A percentile compares a stretch with the other conserved stretches of the same genome.
phyloP scores from a whole-genome alignment of 2,888 invertebrate species.

The Toxonevra muliebris region DNA sequence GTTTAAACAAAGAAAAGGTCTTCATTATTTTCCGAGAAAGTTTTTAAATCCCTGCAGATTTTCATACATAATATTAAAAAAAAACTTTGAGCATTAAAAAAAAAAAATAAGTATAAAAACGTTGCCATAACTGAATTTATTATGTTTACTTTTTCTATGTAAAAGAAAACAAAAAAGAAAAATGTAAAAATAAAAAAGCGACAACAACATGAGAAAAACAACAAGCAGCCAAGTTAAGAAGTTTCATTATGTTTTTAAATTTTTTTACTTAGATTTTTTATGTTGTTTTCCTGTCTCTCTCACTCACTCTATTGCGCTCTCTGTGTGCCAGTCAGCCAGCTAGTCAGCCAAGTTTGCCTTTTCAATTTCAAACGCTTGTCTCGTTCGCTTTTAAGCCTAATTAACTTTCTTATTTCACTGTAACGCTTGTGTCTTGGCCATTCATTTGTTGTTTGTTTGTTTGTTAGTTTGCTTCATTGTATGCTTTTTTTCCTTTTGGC shows the following conservation, averaged over 20 bases:
- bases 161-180: neutral
- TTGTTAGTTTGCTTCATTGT: too few relatives aligned
- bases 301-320: neutral
- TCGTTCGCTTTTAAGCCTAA: slow-evolving; percentile 55
- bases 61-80: neutral
- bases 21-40: too few relatives aligned
- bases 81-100: neutral
- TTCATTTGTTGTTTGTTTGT: slow-evolving; percentile 12
- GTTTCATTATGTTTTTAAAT: slow-evolving; percentile 1
- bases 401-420: slow-evolving; percentile 54
- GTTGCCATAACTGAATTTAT: neutral
- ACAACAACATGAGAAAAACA: neutral
- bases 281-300: neutral
- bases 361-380: slow-evolving; percentile 36
- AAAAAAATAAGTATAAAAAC: neutral
- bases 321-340: slow-evolving; percentile 13
- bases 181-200: neutral
- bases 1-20: too few relatives aligned
- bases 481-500: slow-evolving; percentile 26
- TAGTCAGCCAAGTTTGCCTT: too few relatives aligned
- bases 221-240: neutral
- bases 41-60: neutral
- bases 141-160: neutral
- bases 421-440: slow-evolving; percentile 17
- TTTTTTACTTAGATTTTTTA: neutral